Conservation (phyloP, 2,888 invertebrate genomes). For the Eurytoma adleriae region DNA sequence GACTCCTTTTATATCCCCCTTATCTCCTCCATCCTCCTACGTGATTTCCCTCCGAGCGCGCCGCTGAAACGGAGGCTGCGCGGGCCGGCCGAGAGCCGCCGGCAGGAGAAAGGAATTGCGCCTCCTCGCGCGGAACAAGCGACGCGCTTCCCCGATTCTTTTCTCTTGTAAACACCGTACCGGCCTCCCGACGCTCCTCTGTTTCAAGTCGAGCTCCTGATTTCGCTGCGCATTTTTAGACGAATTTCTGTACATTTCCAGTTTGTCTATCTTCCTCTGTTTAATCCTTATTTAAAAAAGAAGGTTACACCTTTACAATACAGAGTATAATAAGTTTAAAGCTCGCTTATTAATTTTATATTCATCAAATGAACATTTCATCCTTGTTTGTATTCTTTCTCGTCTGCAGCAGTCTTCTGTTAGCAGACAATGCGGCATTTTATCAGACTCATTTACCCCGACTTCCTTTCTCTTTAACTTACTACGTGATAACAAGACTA, state of each 20-base stretch:
- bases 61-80: not conserved
- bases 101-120: slow-evolving; percentile 46
- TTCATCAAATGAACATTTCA: too few species aligned
- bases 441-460: not conserved
- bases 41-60: slow-evolving; percentile 58
- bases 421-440: not conserved
- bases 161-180: slow-evolving; percentile 12
- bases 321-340: too few species aligned
- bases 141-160: slow-evolving; percentile 10
- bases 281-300: too few species aligned
- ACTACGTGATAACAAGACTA: slow-evolving; percentile 4
- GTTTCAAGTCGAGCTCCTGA: too few species aligned
- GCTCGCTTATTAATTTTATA: too few species aligned
- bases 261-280: too few species aligned
- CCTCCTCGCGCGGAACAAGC: not conserved
- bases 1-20: slow-evolving; percentile 21
- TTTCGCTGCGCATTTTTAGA: too few species aligned
- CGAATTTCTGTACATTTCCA: too few species aligned
- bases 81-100: slow-evolving; percentile 8
- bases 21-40: slow-evolving; percentile 57
- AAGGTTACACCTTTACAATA: too few species aligned
- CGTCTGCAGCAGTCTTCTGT: not conserved
- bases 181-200: not conserved
- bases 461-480: not conserved
- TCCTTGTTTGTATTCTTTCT: too few species aligned